Evolutionary conservation across 1,140 invertebrate genomes (phyloP), one percentile per base, ranked within the genome.

Genomic region (Thereuonema tuberculata): DNA sequence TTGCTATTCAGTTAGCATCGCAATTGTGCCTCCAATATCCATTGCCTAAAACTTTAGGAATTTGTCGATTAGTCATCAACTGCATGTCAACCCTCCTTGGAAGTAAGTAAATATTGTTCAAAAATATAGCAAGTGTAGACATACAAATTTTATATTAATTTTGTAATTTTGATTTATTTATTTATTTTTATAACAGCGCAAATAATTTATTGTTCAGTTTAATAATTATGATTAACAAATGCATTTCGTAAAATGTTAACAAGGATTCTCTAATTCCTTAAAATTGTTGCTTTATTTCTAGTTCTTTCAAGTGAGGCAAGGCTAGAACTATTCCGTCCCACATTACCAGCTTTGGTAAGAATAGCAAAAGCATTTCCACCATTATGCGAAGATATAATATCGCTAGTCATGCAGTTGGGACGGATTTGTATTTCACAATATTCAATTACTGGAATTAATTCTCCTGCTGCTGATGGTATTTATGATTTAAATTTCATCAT

Each of bases 351-450:
- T 0, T 74, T 97, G 24, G 85, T 90, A 1, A 75, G 87, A 43
- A 89, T 97, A 63, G 91, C 89, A 67, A 80, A 84, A 62, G 91
- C 92, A 0, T 97, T 97, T 74, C 94, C 94, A 24, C 89, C 91
- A 1, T 76, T 97, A 1, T 82, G 86, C 28, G 92, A 96, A 62
- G 93, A 97, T 67, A 85, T 88, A 5, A 83, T 88, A 0, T 82
- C 83, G 21, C 77, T 98, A 14, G 70, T 97, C 31, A 79, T 91
- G 66, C 90, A 93, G 72, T 74, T 95, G 25, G 92, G 87, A 9
- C 78, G 87, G 64, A 85, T 95, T 54, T 87, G 86, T 63, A 79
- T 86, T 65, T 90, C 89, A 2, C 86, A 93, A 70, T 21, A 55
- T 9, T 9, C 53, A 26, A 27, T 55, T 12, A 9, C 3, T n/a